These are phyloP conservation scores for Xiphorhynchus elegans DNA, from an alignment of 2,113 vertebrate species.

Conservation along the genomic window DNA sequence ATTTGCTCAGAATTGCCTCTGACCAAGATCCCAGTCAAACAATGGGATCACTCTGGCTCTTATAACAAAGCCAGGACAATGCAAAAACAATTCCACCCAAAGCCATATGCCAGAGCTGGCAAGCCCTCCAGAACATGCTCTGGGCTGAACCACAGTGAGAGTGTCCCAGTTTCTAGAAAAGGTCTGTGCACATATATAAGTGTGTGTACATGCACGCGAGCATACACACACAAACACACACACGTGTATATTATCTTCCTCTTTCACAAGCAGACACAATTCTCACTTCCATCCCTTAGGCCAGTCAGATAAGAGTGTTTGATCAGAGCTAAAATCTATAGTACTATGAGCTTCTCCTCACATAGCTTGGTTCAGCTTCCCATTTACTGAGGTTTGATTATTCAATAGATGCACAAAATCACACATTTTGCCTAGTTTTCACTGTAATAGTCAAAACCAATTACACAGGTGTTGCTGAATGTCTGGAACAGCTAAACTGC, in stretches of 20 bases:
- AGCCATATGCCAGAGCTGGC: neutral
- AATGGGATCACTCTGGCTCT: neutral
- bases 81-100: neutral
- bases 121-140: neutral
- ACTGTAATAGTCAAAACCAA: neutral
- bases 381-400: neutral
- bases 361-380: neutral
- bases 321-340: neutral
- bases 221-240: neutral
- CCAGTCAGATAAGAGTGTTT: neutral
- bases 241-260: accelerated
- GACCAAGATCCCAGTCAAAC: neutral
- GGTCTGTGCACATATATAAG: neutral
- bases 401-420: neutral
- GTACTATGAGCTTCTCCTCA: neutral
- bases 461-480: neutral
- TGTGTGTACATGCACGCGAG: accelerated
- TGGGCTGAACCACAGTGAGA: neutral
- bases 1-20: neutral
- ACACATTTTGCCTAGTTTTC: neutral
- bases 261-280: neutral
- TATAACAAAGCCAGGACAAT: neutral
- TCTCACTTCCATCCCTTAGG: neutral
- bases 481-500: neutral
- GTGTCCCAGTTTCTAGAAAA: neutral